Evolutionary conservation across 2,888 invertebrate genomes (phyloP).

Genomic region (Notodromas monacha): DNA sequence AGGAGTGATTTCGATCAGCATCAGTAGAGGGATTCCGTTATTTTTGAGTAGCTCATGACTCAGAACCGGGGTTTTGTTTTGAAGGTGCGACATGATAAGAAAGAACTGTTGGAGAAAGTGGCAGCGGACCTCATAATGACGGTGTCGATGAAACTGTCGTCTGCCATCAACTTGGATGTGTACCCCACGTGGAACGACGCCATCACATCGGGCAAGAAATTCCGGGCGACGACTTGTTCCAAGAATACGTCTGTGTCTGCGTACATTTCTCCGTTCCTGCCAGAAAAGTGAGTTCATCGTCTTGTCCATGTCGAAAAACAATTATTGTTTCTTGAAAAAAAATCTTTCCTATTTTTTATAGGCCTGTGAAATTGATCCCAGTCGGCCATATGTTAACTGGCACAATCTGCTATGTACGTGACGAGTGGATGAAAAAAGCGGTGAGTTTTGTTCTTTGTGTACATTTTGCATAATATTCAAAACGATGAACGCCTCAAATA

Average conservation of each 20-base stretch:
- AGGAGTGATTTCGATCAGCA: no score
- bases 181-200: constrained; percentile 35
- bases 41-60: no score
- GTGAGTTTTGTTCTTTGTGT: no score
- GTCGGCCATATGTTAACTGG: constrained; percentile 1
- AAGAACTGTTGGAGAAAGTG: constrained; percentile 47
- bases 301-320: no score
- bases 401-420: constrained; percentile 7
- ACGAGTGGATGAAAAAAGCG: constrained; percentile 7
- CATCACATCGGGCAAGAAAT: constrained; percentile 40
- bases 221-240: constrained; percentile 23
- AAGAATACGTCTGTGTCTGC: constrained; percentile 32
- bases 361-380: constrained; percentile 9
- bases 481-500: no score
- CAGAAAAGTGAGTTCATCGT: constrained; percentile 38
- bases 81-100: constrained; percentile 64
- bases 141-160: constrained; percentile 35
- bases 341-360: constrained; percentile 5
- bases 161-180: constrained; percentile 36
- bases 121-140: constrained; percentile 42
- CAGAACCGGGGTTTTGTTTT: no score
- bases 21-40: no score
- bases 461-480: no score
- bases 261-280: constrained; percentile 38
- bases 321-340: no score